These are phyloP conservation scores for Bradynema listronoti DNA, from an alignment of 1,140 invertebrate genomes.

Conservation along the genomic window DNA sequence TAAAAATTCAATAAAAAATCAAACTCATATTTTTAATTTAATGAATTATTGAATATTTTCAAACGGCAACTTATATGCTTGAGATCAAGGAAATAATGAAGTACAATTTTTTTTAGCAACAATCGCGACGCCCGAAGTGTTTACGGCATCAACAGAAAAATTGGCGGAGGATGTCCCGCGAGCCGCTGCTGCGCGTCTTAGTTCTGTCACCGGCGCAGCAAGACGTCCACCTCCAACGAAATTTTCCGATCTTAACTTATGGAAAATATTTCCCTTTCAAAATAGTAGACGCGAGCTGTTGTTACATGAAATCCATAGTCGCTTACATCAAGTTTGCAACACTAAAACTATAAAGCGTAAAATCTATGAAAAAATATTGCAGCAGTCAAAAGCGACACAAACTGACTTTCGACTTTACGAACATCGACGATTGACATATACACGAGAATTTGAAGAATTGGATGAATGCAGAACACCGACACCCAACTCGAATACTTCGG, in stretches of 20 bases:
- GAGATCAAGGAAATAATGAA: too few relatives aligned
- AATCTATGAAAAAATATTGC: neutral
- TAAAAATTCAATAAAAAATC: too few relatives aligned
- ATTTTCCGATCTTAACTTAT: conserved; percentile 31
- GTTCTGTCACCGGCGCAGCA: neutral
- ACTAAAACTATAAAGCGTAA: conserved; percentile 8
- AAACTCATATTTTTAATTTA: too few relatives aligned
- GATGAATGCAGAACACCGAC: conserved; percentile 1
- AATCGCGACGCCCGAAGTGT: too few relatives aligned
- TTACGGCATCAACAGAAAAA: too few relatives aligned
- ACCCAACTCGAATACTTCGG: conserved; percentile 2
- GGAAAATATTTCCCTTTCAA: conserved; percentile 42
- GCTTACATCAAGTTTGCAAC: conserved; percentile 36
- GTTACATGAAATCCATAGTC: conserved; percentile 24
- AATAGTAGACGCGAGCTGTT: conserved; percentile 38
- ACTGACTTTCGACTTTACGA: conserved; percentile 32
- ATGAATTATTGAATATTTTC: too few relatives aligned
- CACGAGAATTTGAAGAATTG: conserved; percentile 33
- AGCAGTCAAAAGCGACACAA: conserved; percentile 34
- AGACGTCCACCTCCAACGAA: conserved; percentile 4
- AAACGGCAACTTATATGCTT: too few relatives aligned
- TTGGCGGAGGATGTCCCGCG: too few relatives aligned
- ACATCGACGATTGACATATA: neutral
- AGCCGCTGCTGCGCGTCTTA: too few relatives aligned
- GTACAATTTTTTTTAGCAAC: too few relatives aligned